These are phyloP conservation scores for Coracopsis vasa DNA, from an alignment of 2,113 vertebrate species.

Conservation along the genomic window DNA sequence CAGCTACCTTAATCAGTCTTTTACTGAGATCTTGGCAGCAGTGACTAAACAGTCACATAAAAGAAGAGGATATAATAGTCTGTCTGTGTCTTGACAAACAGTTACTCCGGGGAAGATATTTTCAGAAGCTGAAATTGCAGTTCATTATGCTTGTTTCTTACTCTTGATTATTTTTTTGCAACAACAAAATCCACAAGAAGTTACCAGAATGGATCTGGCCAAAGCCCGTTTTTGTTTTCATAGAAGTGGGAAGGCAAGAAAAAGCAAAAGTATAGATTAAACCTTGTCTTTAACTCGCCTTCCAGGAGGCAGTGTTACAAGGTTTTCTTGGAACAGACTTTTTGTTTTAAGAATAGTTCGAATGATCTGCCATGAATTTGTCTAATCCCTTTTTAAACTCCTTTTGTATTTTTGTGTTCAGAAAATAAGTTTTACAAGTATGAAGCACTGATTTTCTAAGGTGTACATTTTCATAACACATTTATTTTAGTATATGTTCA, in stretches of 20 bases:
- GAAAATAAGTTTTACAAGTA: not conserved
- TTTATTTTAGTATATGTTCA: not conserved
- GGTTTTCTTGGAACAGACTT: not conserved
- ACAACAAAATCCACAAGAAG: not conserved
- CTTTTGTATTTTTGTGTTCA: not conserved
- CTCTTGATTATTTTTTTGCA: constrained; percentile 6
- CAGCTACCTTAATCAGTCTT: constrained; percentile 47
- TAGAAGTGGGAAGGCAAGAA: not conserved
- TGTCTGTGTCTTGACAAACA: constrained; percentile 49
- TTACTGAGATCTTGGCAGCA: constrained; percentile 41
- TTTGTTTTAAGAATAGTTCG: not conserved
- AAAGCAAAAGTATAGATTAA: not conserved
- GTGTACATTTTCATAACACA: not conserved
- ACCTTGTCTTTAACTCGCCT: not conserved
- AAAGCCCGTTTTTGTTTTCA: not conserved
- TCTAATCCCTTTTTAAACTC: not conserved
- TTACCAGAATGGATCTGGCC: not conserved
- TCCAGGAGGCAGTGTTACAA: not conserved
- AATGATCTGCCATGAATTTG: not conserved
- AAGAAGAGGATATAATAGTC: constrained; percentile 39
- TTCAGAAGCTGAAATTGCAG: constrained; percentile 30
- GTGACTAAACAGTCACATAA: constrained; percentile 27
- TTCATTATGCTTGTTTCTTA: constrained; percentile 3
- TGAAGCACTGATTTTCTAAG: not conserved
- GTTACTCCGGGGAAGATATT: constrained; percentile 2